These are phyloP conservation scores for Setipinna tenuifilis DNA, from an alignment of 2,797 vertebrate genomes.

Conservation along the genomic window DNA sequence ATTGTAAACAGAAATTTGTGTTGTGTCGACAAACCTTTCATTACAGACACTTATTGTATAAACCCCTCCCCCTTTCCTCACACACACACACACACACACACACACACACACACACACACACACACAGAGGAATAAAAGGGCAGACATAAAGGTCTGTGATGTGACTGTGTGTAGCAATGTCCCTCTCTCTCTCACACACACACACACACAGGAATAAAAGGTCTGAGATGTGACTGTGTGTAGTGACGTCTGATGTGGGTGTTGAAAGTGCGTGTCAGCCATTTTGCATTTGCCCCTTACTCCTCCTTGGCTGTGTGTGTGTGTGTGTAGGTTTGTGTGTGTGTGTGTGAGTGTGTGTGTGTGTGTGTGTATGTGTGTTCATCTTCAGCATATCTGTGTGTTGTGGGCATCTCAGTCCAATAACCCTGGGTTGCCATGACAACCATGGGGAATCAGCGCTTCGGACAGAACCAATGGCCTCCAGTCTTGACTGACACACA, in stretches of 20 bases:
- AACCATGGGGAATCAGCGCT: background rate
- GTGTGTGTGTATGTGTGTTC: background rate
- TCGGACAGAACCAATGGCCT: background rate
- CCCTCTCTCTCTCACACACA: too few relatives aligned
- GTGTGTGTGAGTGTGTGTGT: background rate
- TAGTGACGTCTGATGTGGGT: too few relatives aligned
- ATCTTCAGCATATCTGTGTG: too few relatives aligned
- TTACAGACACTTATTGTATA: background rate
- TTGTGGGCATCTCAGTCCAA: background rate
- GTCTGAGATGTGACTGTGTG: too few relatives aligned
- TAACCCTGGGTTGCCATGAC: background rate
- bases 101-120: conserved; percentile 25
- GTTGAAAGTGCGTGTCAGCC: too few relatives aligned
- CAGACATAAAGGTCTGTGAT: too few relatives aligned
- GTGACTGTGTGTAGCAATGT: too few relatives aligned
- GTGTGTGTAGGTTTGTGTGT: background rate
- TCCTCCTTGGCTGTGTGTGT: background rate
- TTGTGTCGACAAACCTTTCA: background rate
- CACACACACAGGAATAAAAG: too few relatives aligned
- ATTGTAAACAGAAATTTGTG: background rate
- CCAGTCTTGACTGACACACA: background rate
- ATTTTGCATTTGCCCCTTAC: too few relatives aligned
- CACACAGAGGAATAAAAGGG: too few relatives aligned
- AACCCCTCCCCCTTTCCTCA: background rate
- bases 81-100: background rate